Base-by-base conservation (phyloP, 2,113 vertebrate genomes). In the Neogobius melanostomus region DNA sequence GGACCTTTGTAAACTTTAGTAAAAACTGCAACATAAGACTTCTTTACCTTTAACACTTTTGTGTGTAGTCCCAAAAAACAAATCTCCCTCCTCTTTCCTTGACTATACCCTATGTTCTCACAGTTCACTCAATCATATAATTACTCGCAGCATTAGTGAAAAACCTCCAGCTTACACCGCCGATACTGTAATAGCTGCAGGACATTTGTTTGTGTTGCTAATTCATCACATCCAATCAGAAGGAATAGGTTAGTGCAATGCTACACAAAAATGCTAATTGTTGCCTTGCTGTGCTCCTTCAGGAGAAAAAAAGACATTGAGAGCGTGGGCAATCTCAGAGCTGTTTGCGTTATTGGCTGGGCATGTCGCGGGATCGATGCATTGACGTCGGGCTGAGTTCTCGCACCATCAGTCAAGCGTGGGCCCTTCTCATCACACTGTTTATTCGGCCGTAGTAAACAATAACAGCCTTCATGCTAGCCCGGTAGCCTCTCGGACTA, bases 401-500 rank as follows among this genome's bases (percentile, higher is more conserved):
- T 36, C 28, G 65, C 63, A 53, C 69, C 79, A 77, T 87, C 87
- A 80, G 79, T 87, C 83, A 87, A 74, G 71, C 85, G 21, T 73
- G 75, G 28, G 28, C 28, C 81, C 72, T 74, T 88, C 82, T 90
- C 82, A 87, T 90, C 83, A 77, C 67, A 48, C 74, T 74, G 85
- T 85, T 88, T 89, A 88, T 84, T 85, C 87, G 84, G 67, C 82
- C 77, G 73, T 66, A 54, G 77, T 84, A 89, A 89, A 91, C 82
- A 89, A 85, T 79, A 85, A 85, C 80, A 79, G 81, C 79, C 84
- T 81, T 78, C 72, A 77, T 74, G 76, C 71, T 48, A 71, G 61
- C 71, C 66, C 11, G 17, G 21, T 21, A 42, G 62, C 69, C 68
- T 70, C 78, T 80, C 82, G 64, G 59, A 73, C 69, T 88, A 80